Conservation (phyloP, 2,888 invertebrate species). For the Agrypnus murinus region DNA sequence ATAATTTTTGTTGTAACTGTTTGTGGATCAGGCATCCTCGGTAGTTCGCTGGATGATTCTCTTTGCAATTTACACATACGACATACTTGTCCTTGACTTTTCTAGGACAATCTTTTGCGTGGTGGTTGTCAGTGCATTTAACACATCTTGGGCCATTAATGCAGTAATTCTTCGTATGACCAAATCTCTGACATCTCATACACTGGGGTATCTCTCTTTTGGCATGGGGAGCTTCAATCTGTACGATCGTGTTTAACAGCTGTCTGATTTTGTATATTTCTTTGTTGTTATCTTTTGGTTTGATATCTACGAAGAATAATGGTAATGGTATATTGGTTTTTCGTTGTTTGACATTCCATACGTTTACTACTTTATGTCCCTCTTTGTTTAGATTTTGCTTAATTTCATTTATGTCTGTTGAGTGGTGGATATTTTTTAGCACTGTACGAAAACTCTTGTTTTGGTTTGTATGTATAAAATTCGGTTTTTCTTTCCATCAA, state of each 20-base stretch:
- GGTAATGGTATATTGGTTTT: background rate
- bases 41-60: constrained; percentile 6
- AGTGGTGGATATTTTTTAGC: constrained; percentile 9
- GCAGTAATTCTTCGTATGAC: constrained; percentile 1
- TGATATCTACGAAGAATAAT: constrained; percentile 5
- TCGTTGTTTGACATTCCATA: too few relatives aligned
- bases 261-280: constrained; percentile 6
- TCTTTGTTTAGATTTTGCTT: constrained; percentile 9
- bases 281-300: constrained; percentile 7
- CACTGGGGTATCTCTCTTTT: constrained; percentile 6
- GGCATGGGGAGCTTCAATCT: constrained; percentile 2
- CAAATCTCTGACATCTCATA: constrained; percentile 4
- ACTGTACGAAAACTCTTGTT: constrained; percentile 9
- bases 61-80: too few relatives aligned
- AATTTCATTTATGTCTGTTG: constrained; percentile 12
- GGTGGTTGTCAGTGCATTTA: constrained; percentile 6
- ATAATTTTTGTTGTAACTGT: constrained; percentile 16
- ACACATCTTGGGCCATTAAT: constrained; percentile 1
- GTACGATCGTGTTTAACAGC: background rate
- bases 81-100: too few relatives aligned
- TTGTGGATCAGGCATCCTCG: constrained; percentile 14
- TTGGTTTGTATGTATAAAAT: constrained; percentile 12
- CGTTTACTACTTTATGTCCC: too few relatives aligned
- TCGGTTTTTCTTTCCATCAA: constrained; percentile 2
- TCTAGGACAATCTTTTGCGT: constrained; percentile 17